A percentile compares a stretch with the other conserved stretches of the same genome.
phyloP scores from a whole-genome alignment of 2,113 vertebrate genomes.

The Urocitellus parryii region DNA sequence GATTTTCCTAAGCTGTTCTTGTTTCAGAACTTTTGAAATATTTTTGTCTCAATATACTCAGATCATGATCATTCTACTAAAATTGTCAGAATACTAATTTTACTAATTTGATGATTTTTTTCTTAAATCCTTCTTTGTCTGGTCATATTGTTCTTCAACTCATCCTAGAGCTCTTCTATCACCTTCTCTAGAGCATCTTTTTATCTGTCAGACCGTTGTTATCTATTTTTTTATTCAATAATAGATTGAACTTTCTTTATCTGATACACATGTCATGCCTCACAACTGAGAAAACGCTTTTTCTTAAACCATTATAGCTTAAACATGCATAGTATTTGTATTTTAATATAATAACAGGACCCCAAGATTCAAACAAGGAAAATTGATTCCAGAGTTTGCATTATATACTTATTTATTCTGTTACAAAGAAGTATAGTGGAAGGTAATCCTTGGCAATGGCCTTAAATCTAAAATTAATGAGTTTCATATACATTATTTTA shows the following conservation, averaged over 20 bases:
- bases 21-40: not conserved
- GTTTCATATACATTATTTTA: not conserved
- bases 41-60: not conserved
- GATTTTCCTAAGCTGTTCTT: not conserved
- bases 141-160: not conserved
- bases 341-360: slow-evolving; percentile 75
- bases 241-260: not conserved
- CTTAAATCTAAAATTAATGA: slow-evolving; percentile 55
- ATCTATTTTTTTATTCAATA: not conserved
- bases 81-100: not conserved
- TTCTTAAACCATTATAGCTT: slow-evolving; percentile 70
- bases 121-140: not conserved
- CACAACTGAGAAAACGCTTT: slow-evolving; percentile 76
- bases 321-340: slow-evolving; percentile 87
- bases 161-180: not conserved
- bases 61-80: not conserved
- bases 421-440: not conserved
- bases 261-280: slow-evolving; percentile 59
- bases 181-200: not conserved
- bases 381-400: slow-evolving; percentile 49
- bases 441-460: slow-evolving; percentile 67
- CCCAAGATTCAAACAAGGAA: slow-evolving; percentile 62
- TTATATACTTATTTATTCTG: not conserved
- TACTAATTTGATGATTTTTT: not conserved
- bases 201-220: not conserved